A percentile compares a stretch with the other conserved stretches of the same genome.
Conservation (phyloP, 2,888 invertebrate genomes). For the Dusona sp. region DNA sequence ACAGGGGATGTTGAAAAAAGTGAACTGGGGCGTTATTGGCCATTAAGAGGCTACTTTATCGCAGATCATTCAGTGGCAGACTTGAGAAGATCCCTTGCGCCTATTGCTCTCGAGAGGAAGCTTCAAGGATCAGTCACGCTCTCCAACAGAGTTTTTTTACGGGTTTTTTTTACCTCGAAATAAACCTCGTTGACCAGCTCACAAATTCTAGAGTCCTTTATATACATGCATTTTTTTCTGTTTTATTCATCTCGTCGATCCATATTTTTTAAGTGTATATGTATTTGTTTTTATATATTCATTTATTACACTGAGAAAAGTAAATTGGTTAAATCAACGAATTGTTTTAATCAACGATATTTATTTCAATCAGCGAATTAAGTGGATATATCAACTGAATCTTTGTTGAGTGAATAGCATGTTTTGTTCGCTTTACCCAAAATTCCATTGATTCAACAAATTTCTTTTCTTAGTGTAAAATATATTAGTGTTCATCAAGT, state of each 20-base stretch:
- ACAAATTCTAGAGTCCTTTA: background rate
- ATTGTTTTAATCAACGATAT: too few relatives aligned
- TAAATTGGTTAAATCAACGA: too few relatives aligned
- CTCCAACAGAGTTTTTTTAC: background rate
- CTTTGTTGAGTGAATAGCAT: too few relatives aligned
- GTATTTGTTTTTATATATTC: background rate
- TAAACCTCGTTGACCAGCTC: background rate
- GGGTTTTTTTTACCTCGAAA: background rate
- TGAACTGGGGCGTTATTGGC: constrained; percentile 57
- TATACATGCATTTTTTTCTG: background rate
- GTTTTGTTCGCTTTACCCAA: too few relatives aligned
- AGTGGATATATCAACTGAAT: too few relatives aligned
- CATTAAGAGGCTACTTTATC: constrained; percentile 71
- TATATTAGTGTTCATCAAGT: too few relatives aligned
- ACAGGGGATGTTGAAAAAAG: constrained; percentile 4
- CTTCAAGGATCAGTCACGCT: background rate
- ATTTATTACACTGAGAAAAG: too few relatives aligned
- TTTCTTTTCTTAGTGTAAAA: too few relatives aligned
- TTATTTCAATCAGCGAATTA: background rate
- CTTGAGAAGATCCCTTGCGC: background rate
- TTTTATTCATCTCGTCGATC: background rate
- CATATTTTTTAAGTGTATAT: too few relatives aligned
- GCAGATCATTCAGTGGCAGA: constrained; percentile 29
- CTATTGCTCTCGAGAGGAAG: background rate
- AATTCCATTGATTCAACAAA: too few relatives aligned